Evolutionary conservation across 2,888 invertebrate genomes (phyloP), one percentile per base, ranked within the genome.

Genomic region (Temnothorax unifasciatus): DNA sequence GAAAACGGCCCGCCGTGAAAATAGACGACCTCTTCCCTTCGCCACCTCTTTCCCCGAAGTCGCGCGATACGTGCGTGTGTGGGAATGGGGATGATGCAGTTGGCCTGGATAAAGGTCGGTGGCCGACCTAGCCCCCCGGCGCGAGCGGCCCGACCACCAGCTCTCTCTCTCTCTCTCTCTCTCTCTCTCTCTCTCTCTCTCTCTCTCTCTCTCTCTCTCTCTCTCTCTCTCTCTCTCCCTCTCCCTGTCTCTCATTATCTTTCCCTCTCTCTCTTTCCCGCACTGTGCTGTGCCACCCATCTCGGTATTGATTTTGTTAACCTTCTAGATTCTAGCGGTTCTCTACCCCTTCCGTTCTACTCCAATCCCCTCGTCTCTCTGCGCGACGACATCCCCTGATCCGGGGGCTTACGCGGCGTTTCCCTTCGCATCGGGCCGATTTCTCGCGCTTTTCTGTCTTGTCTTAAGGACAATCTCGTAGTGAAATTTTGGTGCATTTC

Each of bases 31-130:
- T 90, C 84, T 25, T 41, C 83, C 74, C 82, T 71, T 79, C 25
- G 15, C 21, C 76, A 71, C 34, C 59, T 63, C 75, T n/a, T 52
- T 47, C 29, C 73, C 69, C 44, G 54, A 79, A 79, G 47, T 25
- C 25, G 79, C 38, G 79, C 59, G 41, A 76, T 81, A 84, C 83
- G 85, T 47, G 88, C 85, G 84, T 86, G 86, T 87, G 89, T 90
- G 82, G 88, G 91, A 93, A 93, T 87, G 92, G 92, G 93, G 92
- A 93, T 93, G 93, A 93, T 93, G 93, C 92, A 91, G 94, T 93
- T 94, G 94, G 92, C 93, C 93, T 92, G 93, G 93, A 94, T 93
- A 94, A 92, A 93, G 93, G 93, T 94, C 94, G 93, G 92, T 93
- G 93, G 92, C 94, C 94, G 93, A 93, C 93, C 93, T 94, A 93